phyloP scores from a whole-genome alignment of 2,113 vertebrate genomes.

The Mellivora capensis region DNA sequence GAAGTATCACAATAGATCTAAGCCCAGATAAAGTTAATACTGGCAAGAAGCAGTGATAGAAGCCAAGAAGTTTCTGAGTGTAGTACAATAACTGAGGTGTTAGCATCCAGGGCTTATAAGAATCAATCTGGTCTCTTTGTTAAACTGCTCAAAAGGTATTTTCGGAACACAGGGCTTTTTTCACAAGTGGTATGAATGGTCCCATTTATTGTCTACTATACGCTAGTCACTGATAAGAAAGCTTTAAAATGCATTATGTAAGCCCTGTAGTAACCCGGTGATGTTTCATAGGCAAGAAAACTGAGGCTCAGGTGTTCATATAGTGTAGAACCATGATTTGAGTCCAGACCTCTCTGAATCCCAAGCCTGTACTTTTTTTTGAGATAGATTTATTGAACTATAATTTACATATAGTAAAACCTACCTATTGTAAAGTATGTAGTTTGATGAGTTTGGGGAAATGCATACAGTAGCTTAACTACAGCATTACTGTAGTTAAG shows the following conservation, averaged over 20 bases:
- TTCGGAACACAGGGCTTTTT: neutral
- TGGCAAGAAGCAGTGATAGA: neutral
- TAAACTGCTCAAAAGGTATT: neutral
- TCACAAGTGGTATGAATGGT: neutral
- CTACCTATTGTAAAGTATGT: neutral
- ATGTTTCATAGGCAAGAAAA: neutral
- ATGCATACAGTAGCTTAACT: neutral
- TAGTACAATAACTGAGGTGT: neutral
- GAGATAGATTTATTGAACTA: neutral
- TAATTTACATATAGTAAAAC: neutral
- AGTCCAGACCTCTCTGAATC: neutral
- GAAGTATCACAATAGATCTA: neutral
- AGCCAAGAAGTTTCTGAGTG: neutral
- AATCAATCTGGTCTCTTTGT: neutral
- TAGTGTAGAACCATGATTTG: neutral
- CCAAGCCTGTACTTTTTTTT: neutral
- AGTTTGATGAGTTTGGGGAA: neutral
- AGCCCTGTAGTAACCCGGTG: neutral
- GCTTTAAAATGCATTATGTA: constrained; percentile 1
- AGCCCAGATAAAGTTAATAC: neutral
- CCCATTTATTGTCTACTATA: neutral
- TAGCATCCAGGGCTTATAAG: neutral
- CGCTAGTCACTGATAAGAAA: neutral
- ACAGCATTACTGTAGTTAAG: neutral
- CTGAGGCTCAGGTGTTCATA: neutral